Conservation (phyloP, 2,888 invertebrate species). For the Steinernema scapterisci region DNA sequence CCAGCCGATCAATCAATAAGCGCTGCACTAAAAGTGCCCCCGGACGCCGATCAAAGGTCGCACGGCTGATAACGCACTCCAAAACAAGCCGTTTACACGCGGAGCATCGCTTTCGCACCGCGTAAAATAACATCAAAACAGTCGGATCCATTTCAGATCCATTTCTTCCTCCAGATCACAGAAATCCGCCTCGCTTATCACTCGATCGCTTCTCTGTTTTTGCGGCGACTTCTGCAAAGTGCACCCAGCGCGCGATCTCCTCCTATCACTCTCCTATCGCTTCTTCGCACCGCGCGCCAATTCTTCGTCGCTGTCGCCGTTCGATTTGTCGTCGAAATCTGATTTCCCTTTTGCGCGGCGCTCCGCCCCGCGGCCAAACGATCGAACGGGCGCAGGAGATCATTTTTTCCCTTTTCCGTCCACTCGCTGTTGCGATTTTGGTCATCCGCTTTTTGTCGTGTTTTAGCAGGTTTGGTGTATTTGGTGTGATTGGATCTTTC, state of each 20-base stretch:
- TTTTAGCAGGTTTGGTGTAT: too few species aligned
- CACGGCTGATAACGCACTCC: not conserved
- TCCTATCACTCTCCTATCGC: slow-evolving; percentile 1
- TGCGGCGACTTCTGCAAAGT: slow-evolving; percentile 9
- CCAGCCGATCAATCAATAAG: slow-evolving; percentile 16
- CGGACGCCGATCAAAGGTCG: slow-evolving; percentile 11
- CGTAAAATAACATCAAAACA: not conserved
- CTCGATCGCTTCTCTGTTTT: not conserved
- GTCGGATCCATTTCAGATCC: not conserved
- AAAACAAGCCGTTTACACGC: not conserved
- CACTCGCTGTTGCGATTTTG: not conserved
- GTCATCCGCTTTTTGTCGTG: too few species aligned
- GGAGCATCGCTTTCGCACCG: not conserved
- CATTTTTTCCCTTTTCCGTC: not conserved
- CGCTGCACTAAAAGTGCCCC: slow-evolving; percentile 19
- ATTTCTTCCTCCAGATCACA: not conserved
- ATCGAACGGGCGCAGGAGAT: not conserved
- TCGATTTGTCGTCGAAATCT: slow-evolving; percentile 13
- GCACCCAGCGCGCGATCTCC: slow-evolving; percentile 16
- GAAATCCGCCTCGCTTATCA: not conserved
- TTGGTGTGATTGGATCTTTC: too few species aligned
- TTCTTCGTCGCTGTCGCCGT: slow-evolving; percentile 9
- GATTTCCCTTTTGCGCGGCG: not conserved
- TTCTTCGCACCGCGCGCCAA: slow-evolving; percentile 28
- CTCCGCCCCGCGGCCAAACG: slow-evolving; percentile 1